Evolutionary conservation across 1,140 invertebrate genomes (phyloP).

Genomic region (Conus ventricosus): DNA sequence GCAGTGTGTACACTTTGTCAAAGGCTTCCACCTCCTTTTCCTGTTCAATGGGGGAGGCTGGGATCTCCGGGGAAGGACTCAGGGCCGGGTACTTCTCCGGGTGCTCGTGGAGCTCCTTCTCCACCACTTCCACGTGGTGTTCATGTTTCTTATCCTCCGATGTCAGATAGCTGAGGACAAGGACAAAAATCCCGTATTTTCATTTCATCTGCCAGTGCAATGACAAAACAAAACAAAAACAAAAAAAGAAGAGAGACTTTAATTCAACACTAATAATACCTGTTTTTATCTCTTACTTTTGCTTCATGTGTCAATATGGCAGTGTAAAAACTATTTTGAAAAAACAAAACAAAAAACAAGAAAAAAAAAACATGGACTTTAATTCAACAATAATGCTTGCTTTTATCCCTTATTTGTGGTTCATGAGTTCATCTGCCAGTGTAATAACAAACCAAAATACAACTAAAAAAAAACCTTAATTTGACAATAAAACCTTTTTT

Average conservation of each 20-base stretch:
- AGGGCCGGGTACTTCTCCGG: slow-evolving; percentile 51
- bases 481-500: too few species aligned
- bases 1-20: slow-evolving; percentile 48
- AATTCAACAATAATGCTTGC: too few species aligned
- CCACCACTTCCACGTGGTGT: slow-evolving; percentile 54
- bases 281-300: not conserved
- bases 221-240: not conserved
- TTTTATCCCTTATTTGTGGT: too few species aligned
- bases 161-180: slow-evolving; percentile 48
- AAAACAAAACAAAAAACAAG: too few species aligned
- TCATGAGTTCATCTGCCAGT: too few species aligned
- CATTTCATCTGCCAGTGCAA: not conserved
- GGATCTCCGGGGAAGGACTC: slow-evolving; percentile 33
- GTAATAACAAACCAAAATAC: too few species aligned
- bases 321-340: too few species aligned
- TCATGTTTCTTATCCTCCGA: slow-evolving; percentile 45
- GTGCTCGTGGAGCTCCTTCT: slow-evolving; percentile 51
- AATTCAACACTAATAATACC: not conserved
- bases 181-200: not conserved
- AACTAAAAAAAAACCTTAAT: too few species aligned
- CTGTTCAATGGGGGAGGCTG: slow-evolving; percentile 36
- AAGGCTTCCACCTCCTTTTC: slow-evolving; percentile 54
- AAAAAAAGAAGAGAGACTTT: not conserved
- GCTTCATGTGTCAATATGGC: too few species aligned
- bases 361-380: too few species aligned